Percentiles rank a stretch among this genome's conserved stretches.
Evolutionary conservation across 2,113 vertebrate genomes (phyloP).

Genomic region (Hippocampus barbouri): DNA sequence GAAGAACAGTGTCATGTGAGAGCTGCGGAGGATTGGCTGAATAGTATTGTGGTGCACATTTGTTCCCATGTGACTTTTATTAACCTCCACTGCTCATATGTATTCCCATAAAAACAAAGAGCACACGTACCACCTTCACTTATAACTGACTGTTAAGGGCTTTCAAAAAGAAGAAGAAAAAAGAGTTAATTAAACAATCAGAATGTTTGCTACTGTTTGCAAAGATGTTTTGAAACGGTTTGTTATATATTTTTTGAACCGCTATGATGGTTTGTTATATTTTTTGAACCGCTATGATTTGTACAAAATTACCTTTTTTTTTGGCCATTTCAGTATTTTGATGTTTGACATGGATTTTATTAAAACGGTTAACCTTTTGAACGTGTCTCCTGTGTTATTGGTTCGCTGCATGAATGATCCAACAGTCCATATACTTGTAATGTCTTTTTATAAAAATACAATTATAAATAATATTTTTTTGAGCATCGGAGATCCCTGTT

Average conservation of each 20-base stretch:
- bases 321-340: conserved; percentile 78
- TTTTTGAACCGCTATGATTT: conserved; percentile 81
- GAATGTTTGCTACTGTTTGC: conserved; percentile 77
- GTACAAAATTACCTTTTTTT: conserved; percentile 41
- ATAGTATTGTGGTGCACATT: conserved; percentile 65
- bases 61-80: conserved; percentile 52
- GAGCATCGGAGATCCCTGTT: too few relatives aligned
- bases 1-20: background rate
- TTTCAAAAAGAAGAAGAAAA: conserved; percentile 48
- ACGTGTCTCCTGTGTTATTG: conserved; percentile 19
- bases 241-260: conserved; percentile 76
- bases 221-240: conserved; percentile 67
- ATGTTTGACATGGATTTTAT: conserved; percentile 80
- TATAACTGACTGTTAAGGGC: conserved; percentile 71
- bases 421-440: background rate
- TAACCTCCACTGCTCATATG: conserved; percentile 52
- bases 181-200: conserved; percentile 56
- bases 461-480: too few relatives aligned
- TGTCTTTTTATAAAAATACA: too few relatives aligned
- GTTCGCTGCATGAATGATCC: background rate
- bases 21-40: conserved; percentile 29
- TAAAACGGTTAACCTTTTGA: conserved; percentile 74
- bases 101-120: conserved; percentile 52
- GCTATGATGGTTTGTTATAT: conserved; percentile 78
- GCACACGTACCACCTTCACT: conserved; percentile 51